Base-by-base conservation (phyloP, 1,140 invertebrate genomes). In the Chrysopa pallens region DNA sequence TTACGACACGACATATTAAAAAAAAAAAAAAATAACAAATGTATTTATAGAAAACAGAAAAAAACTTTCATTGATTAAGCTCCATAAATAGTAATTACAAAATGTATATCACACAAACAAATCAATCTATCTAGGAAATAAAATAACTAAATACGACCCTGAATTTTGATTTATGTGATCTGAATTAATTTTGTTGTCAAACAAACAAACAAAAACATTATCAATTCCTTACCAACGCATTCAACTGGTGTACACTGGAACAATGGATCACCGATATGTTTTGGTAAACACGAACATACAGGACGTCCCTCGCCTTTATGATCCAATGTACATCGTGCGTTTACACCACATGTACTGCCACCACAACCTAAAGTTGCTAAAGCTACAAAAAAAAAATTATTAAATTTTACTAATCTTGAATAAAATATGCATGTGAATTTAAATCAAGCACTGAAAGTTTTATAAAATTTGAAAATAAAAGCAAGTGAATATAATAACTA, bases 251-350 rank as follows among this genome's bases (percentile, higher is more conserved):
- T 64, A 52, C 78, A 81, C 42, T 69, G 66, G 4, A 61, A 64
- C 39, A 76, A 58, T 8, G 81, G 77, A 60, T 84, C 78, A 36
- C 81, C 80, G 37, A 73, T 76, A 54, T 77, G 71, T 13, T 79
- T 79, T 1, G 75, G 64, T 47, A 74, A 62, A 54, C 81, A 85
- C 38, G 73, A 73, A 58, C 80, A 85, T 3, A 79, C 73, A 1
- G 80, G 73, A 33, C 73, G 58, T 12, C 64, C 67, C 38, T 69
- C 71, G 17, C 17, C 17, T 23, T 23, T 23, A 23, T 23, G 17
- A 44, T 66, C 62, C 8, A 72, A 64, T 36, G 72, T 70, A 52
- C 74, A 77, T 42, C 74, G 68, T 4, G 73, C 73, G 33, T 74
- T 75, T 11, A 69, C 64, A 0, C 73, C 74, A 48, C 74, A 76